Percentiles rank a stretch among this genome's conserved stretches.
phyloP scores from a whole-genome alignment of 2,797 vertebrate genomes.

The Poecile montanus region DNA sequence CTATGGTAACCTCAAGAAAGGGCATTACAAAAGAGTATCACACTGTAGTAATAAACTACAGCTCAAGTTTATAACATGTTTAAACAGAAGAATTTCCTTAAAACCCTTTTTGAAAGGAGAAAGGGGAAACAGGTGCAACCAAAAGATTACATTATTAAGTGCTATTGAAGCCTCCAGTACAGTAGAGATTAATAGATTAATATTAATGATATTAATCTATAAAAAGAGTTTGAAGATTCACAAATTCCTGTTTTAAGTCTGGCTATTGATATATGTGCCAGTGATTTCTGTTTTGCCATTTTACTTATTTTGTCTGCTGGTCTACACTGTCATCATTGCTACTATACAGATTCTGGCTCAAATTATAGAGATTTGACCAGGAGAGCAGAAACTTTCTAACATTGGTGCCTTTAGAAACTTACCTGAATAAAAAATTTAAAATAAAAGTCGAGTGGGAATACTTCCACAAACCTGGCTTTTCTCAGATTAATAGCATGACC shows the following conservation, averaged over 20 bases:
- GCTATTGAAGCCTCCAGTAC: background rate
- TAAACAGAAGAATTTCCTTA: background rate
- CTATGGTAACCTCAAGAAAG: background rate
- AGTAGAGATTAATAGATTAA: background rate
- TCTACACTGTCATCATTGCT: background rate
- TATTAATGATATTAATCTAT: background rate
- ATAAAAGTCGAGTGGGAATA: background rate
- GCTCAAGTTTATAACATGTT: background rate
- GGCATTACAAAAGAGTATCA: background rate
- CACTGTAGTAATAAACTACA: too few species aligned
- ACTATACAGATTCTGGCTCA: background rate
- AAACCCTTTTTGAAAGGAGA: background rate
- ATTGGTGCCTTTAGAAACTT: background rate
- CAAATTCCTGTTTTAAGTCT: background rate
- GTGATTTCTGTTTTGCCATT: background rate
- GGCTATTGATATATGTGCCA: fast-evolving
- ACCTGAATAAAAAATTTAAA: background rate
- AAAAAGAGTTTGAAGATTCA: background rate
- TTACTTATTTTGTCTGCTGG: background rate
- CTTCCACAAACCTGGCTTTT: background rate
- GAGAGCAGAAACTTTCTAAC: background rate
- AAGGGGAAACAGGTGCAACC: background rate
- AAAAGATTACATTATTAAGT: background rate
- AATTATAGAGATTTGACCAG: background rate
- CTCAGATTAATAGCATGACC: background rate